Evolutionary conservation across 2,797 vertebrate species (phyloP), one percentile per base, ranked within the genome.

Genomic region (Dendrocincla tyrannina): DNA sequence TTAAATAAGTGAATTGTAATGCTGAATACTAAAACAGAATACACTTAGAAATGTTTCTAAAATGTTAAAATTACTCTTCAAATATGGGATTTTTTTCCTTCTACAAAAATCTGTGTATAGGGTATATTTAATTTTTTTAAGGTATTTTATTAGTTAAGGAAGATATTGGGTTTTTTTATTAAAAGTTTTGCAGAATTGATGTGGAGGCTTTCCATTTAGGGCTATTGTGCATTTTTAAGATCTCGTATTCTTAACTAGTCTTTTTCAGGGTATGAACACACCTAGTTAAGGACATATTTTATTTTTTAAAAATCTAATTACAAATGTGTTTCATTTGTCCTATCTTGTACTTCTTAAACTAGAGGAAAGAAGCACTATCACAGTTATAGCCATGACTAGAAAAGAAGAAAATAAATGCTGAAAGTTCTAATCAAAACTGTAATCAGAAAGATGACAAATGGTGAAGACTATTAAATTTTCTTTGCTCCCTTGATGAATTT

Each of bases 361-460:
- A 67, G 58, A 91, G 68, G 72, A 91, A 89, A 94, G 79, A 83
- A 91, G 80, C 73, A 82, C 87, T 76, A 92, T 96, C 89, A 92
- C 89, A 84, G 93, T 97, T 96, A 97, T 95, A 93, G 97, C 83
- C 86, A 95, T 80, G 97, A 94, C 96, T 96, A 95, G 95, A 96
- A 96, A 97, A 95, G 96, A 98, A 96, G 98, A 99, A 99, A 98
- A 99, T 98, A 98, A 98, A 98, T 98, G 97, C 98, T 99, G 99
- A 99, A 99, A 99, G 99, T 99, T 99, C 99, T 99, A 99, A 99
- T 99, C 99, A 99, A 99, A 99, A 98, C 98, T 98, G 99, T 99
- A 99, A 99, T 99, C 99, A 99, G 98, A 98, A 98, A 98, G 98
- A 98, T 98, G 98, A 98, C 98, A 98, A 99, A 98, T 99, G 98